A percentile compares a stretch with the other conserved stretches of the same genome.
Evolutionary conservation across 2,888 invertebrate genomes (phyloP).

Genomic region (Lepetodrilus schrolli): DNA sequence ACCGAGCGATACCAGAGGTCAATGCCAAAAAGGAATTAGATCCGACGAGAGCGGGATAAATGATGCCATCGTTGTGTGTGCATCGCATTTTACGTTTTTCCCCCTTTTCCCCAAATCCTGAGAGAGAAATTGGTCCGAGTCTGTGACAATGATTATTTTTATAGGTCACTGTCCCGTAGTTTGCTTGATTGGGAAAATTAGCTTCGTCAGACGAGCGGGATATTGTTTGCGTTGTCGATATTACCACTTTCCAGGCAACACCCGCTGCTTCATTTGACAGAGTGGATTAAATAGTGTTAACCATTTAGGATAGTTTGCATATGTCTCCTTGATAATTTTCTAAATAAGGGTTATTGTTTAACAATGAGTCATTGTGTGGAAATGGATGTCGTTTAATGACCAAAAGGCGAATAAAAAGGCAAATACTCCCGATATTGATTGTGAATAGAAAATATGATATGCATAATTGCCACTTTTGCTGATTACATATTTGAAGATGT

Average conservation of each 20-base stretch:
- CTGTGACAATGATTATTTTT: background rate
- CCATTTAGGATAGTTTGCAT: background rate
- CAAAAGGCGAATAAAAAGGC: no score
- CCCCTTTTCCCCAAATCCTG: conserved; percentile 31
- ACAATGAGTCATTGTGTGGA: conserved; percentile 4
- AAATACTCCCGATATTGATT: no score
- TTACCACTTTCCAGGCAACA: conserved; percentile 9
- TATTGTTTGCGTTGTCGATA: conserved; percentile 19
- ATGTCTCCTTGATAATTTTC: background rate
- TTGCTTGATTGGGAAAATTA: conserved; percentile 7
- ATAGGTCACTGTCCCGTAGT: background rate
- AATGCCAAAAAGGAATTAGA: no score
- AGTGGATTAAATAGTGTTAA: background rate
- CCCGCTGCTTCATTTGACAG: background rate
- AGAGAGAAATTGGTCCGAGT: background rate
- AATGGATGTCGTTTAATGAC: background rate
- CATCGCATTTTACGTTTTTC: no score
- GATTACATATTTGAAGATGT: no score
- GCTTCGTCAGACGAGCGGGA: background rate
- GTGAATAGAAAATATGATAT: no score
- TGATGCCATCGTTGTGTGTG: conserved; percentile 24
- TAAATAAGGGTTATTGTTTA: no score
- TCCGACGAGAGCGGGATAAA: conserved; percentile 20
- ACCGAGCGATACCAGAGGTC: conserved; percentile 7
- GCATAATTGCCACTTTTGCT: no score